Evolutionary conservation across 1,140 invertebrate genomes (phyloP).

Genomic region (Drosophila ogumai): DNA sequence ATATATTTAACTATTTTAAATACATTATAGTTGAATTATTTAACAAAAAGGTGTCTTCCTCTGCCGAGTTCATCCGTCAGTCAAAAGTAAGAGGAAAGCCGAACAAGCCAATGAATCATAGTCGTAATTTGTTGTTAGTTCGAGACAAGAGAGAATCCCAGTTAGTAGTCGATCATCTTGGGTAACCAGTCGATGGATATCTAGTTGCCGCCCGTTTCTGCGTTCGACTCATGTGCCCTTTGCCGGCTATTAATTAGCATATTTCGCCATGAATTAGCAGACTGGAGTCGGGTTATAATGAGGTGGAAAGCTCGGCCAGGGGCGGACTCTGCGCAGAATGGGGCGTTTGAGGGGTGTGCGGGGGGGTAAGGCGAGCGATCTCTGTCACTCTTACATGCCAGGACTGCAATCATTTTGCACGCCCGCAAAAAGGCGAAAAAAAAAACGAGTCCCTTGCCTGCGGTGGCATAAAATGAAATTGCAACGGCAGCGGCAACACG

Average conservation of each 20-base stretch:
- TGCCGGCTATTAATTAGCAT: slow-evolving; percentile 70
- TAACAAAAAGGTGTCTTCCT: too few species aligned
- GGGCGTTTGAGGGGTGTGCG: background rate
- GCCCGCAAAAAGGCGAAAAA: slow-evolving; percentile 12
- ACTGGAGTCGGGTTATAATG: slow-evolving; percentile 59
- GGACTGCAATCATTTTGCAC: slow-evolving; percentile 73
- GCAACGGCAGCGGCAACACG: slow-evolving; percentile 43
- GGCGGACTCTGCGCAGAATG: slow-evolving; percentile 15
- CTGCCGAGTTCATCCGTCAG: too few species aligned
- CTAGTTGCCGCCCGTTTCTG: slow-evolving; percentile 1
- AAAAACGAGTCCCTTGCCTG: slow-evolving; percentile 37
- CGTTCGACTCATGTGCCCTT: slow-evolving; percentile 23
- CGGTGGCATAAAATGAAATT: slow-evolving; percentile 74
- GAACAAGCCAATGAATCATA: slow-evolving; percentile 3
- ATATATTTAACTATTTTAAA: too few species aligned
- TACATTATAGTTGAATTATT: too few species aligned
- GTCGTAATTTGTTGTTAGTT: background rate
- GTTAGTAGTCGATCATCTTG: slow-evolving; percentile 10
- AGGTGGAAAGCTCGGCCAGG: slow-evolving; percentile 58
- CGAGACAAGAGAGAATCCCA: background rate
- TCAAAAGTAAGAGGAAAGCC: background rate
- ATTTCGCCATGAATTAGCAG: slow-evolving; percentile 72
- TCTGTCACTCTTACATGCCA: slow-evolving; percentile 29
- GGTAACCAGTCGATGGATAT: background rate
- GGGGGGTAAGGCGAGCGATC: background rate